A percentile compares a stretch with the other conserved stretches of the same genome.
Evolutionary conservation across 2,797 vertebrate species (phyloP).

Genomic region (Pseudomugil gertrudae): DNA sequence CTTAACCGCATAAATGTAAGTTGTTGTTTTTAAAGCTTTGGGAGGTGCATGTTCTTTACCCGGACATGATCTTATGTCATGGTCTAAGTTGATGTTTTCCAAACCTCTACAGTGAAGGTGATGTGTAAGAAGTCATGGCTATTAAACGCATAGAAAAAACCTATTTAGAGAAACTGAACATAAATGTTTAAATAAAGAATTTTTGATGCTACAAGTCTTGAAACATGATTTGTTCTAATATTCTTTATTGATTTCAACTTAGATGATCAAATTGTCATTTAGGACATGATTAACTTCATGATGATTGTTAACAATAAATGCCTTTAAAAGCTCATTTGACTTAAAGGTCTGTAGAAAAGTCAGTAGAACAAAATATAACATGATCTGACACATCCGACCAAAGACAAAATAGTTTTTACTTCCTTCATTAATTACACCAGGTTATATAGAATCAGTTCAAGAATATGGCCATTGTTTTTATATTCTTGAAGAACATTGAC

Average conservation of each 20-base stretch:
- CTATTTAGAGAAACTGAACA: too few species aligned
- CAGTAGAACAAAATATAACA: not conserved
- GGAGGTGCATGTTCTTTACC: not conserved
- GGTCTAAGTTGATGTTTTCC: slow-evolving; percentile 1
- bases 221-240: slow-evolving; percentile 23
- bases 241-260: not conserved
- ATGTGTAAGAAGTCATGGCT: not conserved
- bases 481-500: slow-evolving; percentile 19
- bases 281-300: slow-evolving; percentile 19
- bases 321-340: not conserved
- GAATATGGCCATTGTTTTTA: slow-evolving; percentile 14
- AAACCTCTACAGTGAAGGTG: slow-evolving; percentile 2
- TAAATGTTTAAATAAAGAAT: slow-evolving; percentile 2
- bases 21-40: slow-evolving; percentile 10
- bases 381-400: not conserved
- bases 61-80: slow-evolving; percentile 6
- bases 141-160: slow-evolving; percentile 1
- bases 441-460: slow-evolving; percentile 31
- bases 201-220: slow-evolving; percentile 23
- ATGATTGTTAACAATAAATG: not conserved
- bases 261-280: not conserved
- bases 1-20: not conserved
- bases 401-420: slow-evolving; percentile 5
- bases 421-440: slow-evolving; percentile 34
- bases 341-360: not conserved